These are phyloP conservation scores for Trichechus manatus DNA, from an alignment of 2,113 vertebrate species.

Conservation along the genomic window DNA sequence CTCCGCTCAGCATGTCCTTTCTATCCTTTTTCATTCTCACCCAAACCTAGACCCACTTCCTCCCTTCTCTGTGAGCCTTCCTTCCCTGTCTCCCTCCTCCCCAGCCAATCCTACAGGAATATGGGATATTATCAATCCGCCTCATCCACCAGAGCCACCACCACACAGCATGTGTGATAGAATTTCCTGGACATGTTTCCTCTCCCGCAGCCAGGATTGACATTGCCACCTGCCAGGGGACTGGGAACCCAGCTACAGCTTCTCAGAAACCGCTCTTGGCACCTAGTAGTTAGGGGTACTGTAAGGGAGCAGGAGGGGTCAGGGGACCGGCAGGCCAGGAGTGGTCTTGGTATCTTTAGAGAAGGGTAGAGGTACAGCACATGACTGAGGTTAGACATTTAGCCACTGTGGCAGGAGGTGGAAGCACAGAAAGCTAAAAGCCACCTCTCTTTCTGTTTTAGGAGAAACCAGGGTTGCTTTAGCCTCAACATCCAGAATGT, in stretches of 20 bases:
- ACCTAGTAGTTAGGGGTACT: neutral
- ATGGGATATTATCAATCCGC: neutral
- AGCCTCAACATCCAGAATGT: neutral
- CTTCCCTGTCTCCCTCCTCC: neutral
- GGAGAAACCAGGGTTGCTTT: neutral
- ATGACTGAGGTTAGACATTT: neutral
- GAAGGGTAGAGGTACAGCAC: neutral
- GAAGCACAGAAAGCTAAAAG: neutral
- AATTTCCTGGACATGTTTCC: neutral
- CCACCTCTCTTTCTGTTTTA: neutral
- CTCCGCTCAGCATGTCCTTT: neutral
- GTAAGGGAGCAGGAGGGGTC: neutral
- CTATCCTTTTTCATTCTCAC: neutral
- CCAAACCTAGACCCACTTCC: neutral
- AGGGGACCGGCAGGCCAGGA: neutral
- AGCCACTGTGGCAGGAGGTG: neutral
- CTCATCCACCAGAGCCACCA: neutral
- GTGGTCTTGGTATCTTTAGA: neutral
- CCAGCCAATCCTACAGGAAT: neutral
- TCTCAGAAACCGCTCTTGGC: neutral
- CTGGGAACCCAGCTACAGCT: neutral
- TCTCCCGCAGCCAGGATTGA: neutral
- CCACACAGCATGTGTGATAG: no score
- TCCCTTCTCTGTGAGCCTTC: neutral
- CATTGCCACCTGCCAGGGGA: neutral